These are phyloP conservation scores for Mantis religiosa DNA, from an alignment of 2,888 invertebrate species.

Conservation along the genomic window DNA sequence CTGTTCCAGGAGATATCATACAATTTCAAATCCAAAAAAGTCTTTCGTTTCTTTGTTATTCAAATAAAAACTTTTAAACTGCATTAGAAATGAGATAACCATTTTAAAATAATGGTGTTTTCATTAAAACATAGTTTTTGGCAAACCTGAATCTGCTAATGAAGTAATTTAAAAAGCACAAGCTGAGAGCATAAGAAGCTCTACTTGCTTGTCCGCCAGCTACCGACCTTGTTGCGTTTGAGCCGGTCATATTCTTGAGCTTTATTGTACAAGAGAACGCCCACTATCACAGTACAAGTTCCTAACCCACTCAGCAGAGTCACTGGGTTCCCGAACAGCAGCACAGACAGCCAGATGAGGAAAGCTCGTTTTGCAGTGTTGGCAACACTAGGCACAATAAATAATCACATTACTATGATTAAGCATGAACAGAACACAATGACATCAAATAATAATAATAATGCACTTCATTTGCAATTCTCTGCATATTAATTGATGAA, in stretches of 20 bases:
- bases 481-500: too few relatives aligned
- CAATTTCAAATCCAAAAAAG: too few relatives aligned
- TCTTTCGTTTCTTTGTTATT: neutral
- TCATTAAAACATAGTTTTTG: neutral
- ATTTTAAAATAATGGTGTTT: neutral
- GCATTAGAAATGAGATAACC: neutral
- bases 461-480: too few relatives aligned
- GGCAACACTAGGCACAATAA: slow-evolving; percentile 58
- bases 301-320: slow-evolving; percentile 69
- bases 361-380: slow-evolving; percentile 76
- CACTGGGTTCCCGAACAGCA: slow-evolving; percentile 70
- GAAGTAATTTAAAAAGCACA: neutral
- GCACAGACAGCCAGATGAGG: slow-evolving; percentile 70
- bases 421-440: neutral
- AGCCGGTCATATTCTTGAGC: slow-evolving; percentile 56
- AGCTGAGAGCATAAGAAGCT: neutral
- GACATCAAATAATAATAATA: neutral
- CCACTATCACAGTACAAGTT: slow-evolving; percentile 64
- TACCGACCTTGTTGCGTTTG: slow-evolving; percentile 28
- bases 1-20: too few relatives aligned
- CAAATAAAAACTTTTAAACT: neutral
- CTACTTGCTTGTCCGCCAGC: neutral
- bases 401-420: neutral
- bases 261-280: slow-evolving; percentile 70
- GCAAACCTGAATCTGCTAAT: neutral